Evolutionary conservation across 1,140 invertebrate genomes (phyloP), one percentile per base, ranked within the genome.

Genomic region (Bombus turneri): DNA sequence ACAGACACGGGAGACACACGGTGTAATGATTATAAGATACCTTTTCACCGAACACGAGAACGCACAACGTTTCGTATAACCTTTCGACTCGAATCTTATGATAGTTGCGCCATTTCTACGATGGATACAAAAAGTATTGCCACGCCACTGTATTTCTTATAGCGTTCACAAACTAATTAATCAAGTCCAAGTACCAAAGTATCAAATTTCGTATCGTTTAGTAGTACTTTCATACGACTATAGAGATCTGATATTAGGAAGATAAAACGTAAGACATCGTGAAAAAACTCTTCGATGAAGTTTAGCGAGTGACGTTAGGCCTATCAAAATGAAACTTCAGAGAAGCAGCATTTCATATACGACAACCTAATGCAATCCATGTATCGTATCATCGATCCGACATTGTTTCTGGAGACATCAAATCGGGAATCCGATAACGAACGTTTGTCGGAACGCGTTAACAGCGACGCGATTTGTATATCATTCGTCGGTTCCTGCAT

Each of bases 1-100:
- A 41, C n/a, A 78, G 77, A 84, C 75, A 73, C 85, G 81, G n/a
- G 74, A 89, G 81, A 86, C 62, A 69, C 66, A 37, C 43, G 80
- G 74, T 71, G 74, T 57, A 43, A 69, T 69, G 72, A 81, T 59
- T 83, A 83, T 74, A 53, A 59, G 69, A 83, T 88, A 83, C 47
- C 75, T 88, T 83, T 83, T 64, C 76, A 71, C 37, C 66, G 79
- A 76, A 86, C 73, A 73, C 37, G 78, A 82, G 62, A 74, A 31
- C 64, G 22, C 62, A 22, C 13, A 66, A 31, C n/a, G 75, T 83
- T 86, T 88, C 87, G 69, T 22, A 57, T 86, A 85, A 88, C 74
- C 62, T 69, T 88, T 75, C 74, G 37, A 86, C 68, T 82, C 53
- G 62, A 62, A 88, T 31, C 47, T 81, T 43, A 22, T 5, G n/a